Evolutionary conservation across 1,140 invertebrate genomes (phyloP), one percentile per base, ranked within the genome.

Genomic region (Caenorhabditis tropicalis): DNA sequence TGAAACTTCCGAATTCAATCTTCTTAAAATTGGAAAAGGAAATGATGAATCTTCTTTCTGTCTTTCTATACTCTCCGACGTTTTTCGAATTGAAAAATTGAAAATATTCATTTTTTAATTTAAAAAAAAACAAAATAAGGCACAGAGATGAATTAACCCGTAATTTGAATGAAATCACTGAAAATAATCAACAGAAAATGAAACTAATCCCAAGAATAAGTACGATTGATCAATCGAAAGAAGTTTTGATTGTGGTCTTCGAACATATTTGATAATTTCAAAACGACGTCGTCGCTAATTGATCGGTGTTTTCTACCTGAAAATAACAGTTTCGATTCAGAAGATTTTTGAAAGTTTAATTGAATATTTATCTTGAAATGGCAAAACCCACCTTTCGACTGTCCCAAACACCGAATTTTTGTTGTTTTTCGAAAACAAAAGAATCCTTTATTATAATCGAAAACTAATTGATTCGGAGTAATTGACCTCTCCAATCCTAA

Each of bases 391-490:
- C 65, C 65, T 74, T 74, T 74, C 16, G 65, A 43, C n/a, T 43
- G 33, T 10, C 65, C 65, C 36, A 74, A 43, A 74, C 65, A 74
- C n/a, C 65, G 65, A 12, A 74, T 46, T 24, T 24, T 74, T 36
- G 83, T 84, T n/a, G 87, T 88, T 19, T 86, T 79, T 29, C 90
- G 88, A 88, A 92, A 92, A 87, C 92, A 92, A 86, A 88, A 92
- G 80, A 92, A 92, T 9, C 92, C 92, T 83, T 91, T 91, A 2
- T 89, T 88, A 31, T 85, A n/a, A 82, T 92, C 92, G 81, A 91
- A 92, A 15, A 88, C 65, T 24, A 90, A 46, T 48, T 91, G 89
- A 49, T 81, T 80, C 19, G 49, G 29, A 21, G 60, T 51, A 48
- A 90, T 88, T 46, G 36, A 39, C 46, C 81, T 70, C 6, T 51